Conservation (phyloP, 30 jellyfish, hydroid and myxozoan species). For the Pseudorhiza aurosa region DNA sequence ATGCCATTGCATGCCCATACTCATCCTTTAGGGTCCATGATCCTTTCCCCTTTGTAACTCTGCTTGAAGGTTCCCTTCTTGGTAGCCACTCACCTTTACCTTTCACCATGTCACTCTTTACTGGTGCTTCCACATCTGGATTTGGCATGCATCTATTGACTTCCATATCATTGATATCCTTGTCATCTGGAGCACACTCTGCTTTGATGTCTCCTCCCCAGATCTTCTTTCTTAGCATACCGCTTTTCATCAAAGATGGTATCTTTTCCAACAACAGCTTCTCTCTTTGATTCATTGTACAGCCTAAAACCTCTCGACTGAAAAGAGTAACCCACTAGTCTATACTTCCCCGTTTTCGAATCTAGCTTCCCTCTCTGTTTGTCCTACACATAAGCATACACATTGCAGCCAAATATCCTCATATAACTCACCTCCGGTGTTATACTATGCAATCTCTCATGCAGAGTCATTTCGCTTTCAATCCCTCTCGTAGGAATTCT, state of each 20-base stretch:
- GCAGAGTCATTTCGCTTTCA: conserved; percentile 37
- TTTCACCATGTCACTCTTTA: conserved; percentile 5
- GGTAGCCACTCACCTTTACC: neutral
- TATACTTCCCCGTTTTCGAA: conserved; percentile 22
- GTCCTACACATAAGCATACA: conserved; percentile 62
- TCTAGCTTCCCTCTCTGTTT: conserved; percentile 52
- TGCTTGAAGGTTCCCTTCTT: too few species aligned
- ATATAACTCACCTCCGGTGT: conserved; percentile 56
- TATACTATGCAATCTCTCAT: conserved; percentile 49
- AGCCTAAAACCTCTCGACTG: conserved; percentile 36
- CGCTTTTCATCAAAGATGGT: neutral
- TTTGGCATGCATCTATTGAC: neutral
- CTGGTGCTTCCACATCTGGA: conserved; percentile 18
- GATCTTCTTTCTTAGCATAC: neutral
- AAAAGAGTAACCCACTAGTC: conserved; percentile 37
- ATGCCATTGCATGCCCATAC: too few species aligned
- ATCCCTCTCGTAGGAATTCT: conserved; percentile 3
- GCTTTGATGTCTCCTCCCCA: neutral
- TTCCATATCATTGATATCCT: neutral
- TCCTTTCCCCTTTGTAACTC: too few species aligned
- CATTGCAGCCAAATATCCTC: conserved; percentile 59
- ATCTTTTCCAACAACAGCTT: neutral
- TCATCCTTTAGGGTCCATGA: too few species aligned
- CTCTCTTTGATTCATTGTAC: conserved; percentile 3
- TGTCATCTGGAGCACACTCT: conserved; percentile 2